Evolutionary conservation across 2,888 invertebrate species (phyloP), one percentile per base, ranked within the genome.

Genomic region (Spilarctia lutea): DNA sequence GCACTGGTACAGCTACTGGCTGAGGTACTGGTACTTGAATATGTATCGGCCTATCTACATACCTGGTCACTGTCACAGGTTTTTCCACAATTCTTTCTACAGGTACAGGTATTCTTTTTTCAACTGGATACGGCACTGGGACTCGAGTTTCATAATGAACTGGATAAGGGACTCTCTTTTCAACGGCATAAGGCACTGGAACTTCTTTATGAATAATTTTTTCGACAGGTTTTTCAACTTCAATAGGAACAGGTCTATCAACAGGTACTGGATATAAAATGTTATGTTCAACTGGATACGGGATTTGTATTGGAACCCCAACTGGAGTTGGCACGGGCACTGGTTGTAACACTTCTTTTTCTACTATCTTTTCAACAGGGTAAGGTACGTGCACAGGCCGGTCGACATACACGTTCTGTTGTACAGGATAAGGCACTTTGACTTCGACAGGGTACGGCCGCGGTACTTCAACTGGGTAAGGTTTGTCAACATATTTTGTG

Each of bases 61-160:
- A 87, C 81, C 94, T 94, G 20, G 96, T 95, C 1, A 96, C 93
- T 56, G 94, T 93, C 1, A 96, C 96, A 0, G 96, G 96, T 83
- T 95, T 96, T 83, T 96, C 96, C 2, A 96, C 93, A 67, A 96
- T 94, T 81, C 94, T 96, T 72, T 96, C 96, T 2, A 95, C 93
- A 0, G 93, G 91, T 3, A 91, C 87, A 8, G 95, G 96, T 79
- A 94, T 88, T 79, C 88, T 87, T 75, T 92, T 93, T 72, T 96
- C 96, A 1, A 96, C 91, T 1, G 95, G 93, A 72, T 96, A 92
- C 0, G 96, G 96, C 0, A 96, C 91, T 30, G 96, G 95, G 3
- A 96, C 90, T 74, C 94, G 89, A 4, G 90, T 93, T 81, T 96
- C 94, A 74, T 94, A 92, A 56, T 94, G 92, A 3, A 96, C 94